A percentile compares a stretch with the other conserved stretches of the same genome.
These are phyloP conservation scores for Drosophila elegans DNA, from an alignment of 1,140 invertebrate species.

Conservation along the genomic window DNA sequence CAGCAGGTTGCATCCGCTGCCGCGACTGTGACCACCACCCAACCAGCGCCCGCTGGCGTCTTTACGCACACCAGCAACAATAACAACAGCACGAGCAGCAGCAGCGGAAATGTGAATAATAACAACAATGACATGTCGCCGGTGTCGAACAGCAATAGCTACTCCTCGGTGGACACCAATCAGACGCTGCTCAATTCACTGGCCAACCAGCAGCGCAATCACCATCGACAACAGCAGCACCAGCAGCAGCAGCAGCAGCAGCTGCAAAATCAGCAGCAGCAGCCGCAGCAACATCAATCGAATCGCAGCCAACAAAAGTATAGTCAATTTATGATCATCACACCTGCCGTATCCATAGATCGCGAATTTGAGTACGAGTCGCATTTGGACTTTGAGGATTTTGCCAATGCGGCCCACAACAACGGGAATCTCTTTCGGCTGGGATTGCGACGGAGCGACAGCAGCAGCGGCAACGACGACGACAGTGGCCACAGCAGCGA, in stretches of 20 bases:
- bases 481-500: slow-evolving; percentile 76
- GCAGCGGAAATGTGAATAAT: slow-evolving; percentile 41
- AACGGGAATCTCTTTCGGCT: slow-evolving; percentile 80
- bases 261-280: slow-evolving; percentile 23
- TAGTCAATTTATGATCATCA: slow-evolving; percentile 85
- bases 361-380: slow-evolving; percentile 78
- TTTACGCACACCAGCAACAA: slow-evolving; percentile 71
- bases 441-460: slow-evolving; percentile 68
- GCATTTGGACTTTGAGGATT: slow-evolving; percentile 74
- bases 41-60: slow-evolving; percentile 74
- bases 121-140: slow-evolving; percentile 79
- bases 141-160: slow-evolving; percentile 75
- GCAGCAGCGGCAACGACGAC: slow-evolving; percentile 72
- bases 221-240: slow-evolving; percentile 33
- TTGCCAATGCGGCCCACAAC: slow-evolving; percentile 72
- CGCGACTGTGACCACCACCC: slow-evolving; percentile 68
- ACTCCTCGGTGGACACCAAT: slow-evolving; percentile 82
- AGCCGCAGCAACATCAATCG: slow-evolving; percentile 4
- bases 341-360: slow-evolving; percentile 84
- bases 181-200: slow-evolving; percentile 80
- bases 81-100: slow-evolving; percentile 59
- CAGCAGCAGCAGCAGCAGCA: slow-evolving; percentile 29
- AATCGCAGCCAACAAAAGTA: slow-evolving; percentile 71
- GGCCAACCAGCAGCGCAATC: slow-evolving; percentile 59
- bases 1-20: slow-evolving; percentile 41